Evolutionary conservation across 2,797 vertebrate genomes (phyloP).

Genomic region (Semaprochilodus insignis): DNA sequence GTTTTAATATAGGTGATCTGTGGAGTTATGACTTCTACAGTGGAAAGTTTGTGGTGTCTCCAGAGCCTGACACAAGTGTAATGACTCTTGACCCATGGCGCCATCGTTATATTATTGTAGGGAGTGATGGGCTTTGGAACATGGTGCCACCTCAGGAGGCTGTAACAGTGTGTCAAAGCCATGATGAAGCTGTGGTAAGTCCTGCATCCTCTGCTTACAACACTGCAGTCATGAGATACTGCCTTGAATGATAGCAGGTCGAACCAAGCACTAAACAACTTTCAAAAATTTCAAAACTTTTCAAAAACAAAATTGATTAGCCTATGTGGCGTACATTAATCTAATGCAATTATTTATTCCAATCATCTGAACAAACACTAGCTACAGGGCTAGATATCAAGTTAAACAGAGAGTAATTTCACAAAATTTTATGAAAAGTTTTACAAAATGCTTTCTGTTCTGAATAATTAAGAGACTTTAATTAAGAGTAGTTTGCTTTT

Average conservation of each 20-base stretch:
- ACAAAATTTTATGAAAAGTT: too few relatives aligned
- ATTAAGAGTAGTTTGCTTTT: too few relatives aligned
- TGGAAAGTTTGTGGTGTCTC: constrained; percentile 95
- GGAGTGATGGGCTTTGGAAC: constrained; percentile 96
- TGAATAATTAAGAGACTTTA: too few relatives aligned
- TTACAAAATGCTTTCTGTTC: too few relatives aligned
- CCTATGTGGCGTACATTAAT: too few relatives aligned
- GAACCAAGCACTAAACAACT: too few relatives aligned
- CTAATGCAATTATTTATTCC: too few relatives aligned
- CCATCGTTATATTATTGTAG: constrained; percentile 88
- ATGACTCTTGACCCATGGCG: neutral
- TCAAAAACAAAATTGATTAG: too few relatives aligned
- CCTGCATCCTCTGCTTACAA: neutral
- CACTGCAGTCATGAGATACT: neutral
- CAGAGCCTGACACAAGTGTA: constrained; percentile 89
- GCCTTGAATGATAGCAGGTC: neutral
- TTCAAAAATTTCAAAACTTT: too few relatives aligned
- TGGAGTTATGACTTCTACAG: constrained; percentile 92
- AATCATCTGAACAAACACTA: too few relatives aligned
- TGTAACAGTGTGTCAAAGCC: constrained; percentile 92
- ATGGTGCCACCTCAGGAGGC: constrained; percentile 96
- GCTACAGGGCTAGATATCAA: too few relatives aligned
- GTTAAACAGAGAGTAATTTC: too few relatives aligned
- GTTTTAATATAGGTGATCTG: neutral
- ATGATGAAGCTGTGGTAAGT: constrained; percentile 92